Conservation (phyloP, 1,140 invertebrate species). For the Drosophila baimaii region DNA sequence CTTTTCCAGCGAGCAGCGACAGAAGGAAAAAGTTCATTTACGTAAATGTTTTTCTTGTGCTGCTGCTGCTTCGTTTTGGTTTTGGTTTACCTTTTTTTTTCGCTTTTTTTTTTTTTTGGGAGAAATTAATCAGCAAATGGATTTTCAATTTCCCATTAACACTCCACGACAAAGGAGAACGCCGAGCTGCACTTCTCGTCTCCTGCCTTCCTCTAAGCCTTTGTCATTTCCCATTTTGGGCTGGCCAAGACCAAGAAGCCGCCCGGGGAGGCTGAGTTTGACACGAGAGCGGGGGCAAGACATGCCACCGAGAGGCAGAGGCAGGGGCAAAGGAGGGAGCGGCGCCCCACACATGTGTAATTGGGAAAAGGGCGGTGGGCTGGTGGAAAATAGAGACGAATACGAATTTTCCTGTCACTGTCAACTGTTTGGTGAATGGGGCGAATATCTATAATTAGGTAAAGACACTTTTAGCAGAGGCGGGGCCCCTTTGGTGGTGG, state of each 20-base stretch:
- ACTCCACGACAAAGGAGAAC: constrained; percentile 44
- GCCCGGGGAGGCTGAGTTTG: constrained; percentile 1
- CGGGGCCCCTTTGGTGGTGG: constrained; percentile 3
- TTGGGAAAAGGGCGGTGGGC: constrained; percentile 13
- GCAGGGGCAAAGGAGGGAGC: neutral
- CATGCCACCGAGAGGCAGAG: no score
- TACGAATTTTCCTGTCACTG: constrained; percentile 70
- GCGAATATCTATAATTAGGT: constrained; percentile 72
- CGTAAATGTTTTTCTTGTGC: constrained; percentile 72
- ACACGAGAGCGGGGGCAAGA: constrained; percentile 1
- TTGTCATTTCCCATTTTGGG: constrained; percentile 37
- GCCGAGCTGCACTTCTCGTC: constrained; percentile 14
- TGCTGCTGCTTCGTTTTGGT: constrained; percentile 28
- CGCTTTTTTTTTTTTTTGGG: constrained; percentile 25
- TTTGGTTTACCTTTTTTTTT: constrained; percentile 8
- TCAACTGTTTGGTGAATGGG: neutral
- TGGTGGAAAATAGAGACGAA: no score
- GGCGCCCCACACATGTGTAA: constrained; percentile 39
- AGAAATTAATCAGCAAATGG: constrained; percentile 82
- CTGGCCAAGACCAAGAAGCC: constrained; percentile 5
- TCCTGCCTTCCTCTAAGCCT: constrained; percentile 17
- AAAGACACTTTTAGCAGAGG: constrained; percentile 41
- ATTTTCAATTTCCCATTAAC: constrained; percentile 82
- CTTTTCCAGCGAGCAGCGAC: constrained; percentile 43
- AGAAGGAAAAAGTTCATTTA: constrained; percentile 76